Evolutionary conservation across 1,140 invertebrate genomes (phyloP).

Genomic region (Akabosia matsudoensis): DNA sequence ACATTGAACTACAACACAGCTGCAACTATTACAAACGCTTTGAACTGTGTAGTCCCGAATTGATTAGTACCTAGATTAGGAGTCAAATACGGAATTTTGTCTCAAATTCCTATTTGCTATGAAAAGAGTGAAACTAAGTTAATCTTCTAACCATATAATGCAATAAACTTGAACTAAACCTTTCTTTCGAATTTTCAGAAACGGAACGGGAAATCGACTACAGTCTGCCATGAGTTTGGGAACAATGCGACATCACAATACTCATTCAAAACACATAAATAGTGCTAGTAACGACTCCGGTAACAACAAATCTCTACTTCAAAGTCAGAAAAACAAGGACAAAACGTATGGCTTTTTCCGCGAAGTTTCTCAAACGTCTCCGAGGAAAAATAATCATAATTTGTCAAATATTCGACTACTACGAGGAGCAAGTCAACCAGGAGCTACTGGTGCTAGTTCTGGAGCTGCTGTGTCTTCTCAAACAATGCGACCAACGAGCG

Average conservation of each 20-base stretch:
- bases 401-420: constrained; percentile 34
- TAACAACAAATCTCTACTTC: not conserved
- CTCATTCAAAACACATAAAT: not conserved
- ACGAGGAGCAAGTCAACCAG: constrained; percentile 5
- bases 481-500: not conserved
- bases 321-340: constrained; percentile 24
- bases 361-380: constrained; percentile 31
- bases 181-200: not conserved
- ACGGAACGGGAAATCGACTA: not conserved
- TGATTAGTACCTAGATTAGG: too few species aligned
- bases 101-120: not conserved
- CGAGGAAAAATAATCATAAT: constrained; percentile 30
- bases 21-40: too few species aligned
- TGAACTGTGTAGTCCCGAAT: too few species aligned
- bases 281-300: not conserved
- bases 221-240: constrained; percentile 10
- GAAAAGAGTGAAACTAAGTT: too few species aligned
- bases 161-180: too few species aligned
- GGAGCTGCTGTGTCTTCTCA: not conserved
- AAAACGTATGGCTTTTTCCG: constrained; percentile 33
- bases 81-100: too few species aligned
- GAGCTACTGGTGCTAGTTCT: not conserved
- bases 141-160: too few species aligned
- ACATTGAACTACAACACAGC: too few species aligned
- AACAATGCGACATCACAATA: constrained; percentile 18